Percentiles rank a stretch among this genome's conserved stretches.
Evolutionary conservation across 2,113 vertebrate species (phyloP).

Genomic region (Catagonus wagneri): DNA sequence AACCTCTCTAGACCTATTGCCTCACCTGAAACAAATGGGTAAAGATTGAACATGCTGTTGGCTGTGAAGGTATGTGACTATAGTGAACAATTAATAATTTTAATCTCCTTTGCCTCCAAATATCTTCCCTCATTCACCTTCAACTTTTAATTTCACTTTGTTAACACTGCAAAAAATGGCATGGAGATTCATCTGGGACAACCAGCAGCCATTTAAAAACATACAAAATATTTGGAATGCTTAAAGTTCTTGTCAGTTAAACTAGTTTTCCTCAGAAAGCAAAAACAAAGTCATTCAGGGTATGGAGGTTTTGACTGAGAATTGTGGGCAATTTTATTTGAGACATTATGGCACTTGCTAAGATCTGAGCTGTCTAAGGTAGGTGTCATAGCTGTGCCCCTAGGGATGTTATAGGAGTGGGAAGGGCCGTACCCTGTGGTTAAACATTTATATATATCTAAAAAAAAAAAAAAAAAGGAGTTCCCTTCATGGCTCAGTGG

Average conservation of each 20-base stretch:
- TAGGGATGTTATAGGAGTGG: neutral
- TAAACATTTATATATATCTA: neutral
- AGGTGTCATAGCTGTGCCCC: neutral
- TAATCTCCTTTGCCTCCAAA: conserved; percentile 17
- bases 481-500: neutral
- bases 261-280: neutral
- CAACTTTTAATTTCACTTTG: neutral
- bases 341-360: neutral
- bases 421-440: neutral
- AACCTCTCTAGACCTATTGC: neutral
- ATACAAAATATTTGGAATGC: neutral
- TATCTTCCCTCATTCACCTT: neutral
- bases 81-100: neutral
- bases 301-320: neutral
- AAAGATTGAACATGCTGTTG: neutral
- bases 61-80: neutral
- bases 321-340: neutral
- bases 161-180: neutral
- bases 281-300: neutral
- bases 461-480: too few species aligned
- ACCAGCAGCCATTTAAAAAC: neutral
- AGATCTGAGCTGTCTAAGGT: neutral
- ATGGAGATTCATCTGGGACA: neutral
- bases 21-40: neutral
- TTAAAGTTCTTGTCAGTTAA: neutral